phyloP scores from a whole-genome alignment of 2,113 vertebrate species.

The Arothron firmamentum region DNA sequence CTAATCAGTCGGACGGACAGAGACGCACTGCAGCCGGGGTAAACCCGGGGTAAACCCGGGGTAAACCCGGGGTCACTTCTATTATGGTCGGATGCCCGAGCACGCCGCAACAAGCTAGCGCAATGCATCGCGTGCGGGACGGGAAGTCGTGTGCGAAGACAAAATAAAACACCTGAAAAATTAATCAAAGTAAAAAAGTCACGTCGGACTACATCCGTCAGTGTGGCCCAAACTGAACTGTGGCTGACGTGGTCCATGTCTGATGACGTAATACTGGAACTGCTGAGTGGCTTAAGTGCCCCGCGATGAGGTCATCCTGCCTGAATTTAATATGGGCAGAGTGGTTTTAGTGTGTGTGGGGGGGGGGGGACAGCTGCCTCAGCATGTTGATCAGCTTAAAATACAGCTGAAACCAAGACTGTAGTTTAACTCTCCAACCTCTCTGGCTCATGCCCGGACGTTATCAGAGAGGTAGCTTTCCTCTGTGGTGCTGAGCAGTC shows the following conservation, averaged over 20 bases:
- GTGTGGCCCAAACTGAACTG: background rate
- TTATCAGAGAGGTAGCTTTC: background rate
- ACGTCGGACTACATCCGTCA: no score
- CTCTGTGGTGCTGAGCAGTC: no score
- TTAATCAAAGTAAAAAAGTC: no score
- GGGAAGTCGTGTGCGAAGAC: no score
- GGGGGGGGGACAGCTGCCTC: constrained; percentile 23
- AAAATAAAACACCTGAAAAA: no score
- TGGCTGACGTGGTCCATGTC: constrained; percentile 50
- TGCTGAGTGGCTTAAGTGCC: constrained; percentile 40
- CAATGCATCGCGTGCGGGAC: no score
- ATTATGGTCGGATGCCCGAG: background rate
- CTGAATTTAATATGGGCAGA: constrained; percentile 60
- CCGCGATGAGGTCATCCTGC: constrained; percentile 52
- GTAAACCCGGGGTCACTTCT: no score
- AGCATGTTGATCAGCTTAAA: constrained; percentile 6
- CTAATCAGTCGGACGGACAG: no score
- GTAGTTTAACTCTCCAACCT: background rate
- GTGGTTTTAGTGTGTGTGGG: constrained; percentile 23
- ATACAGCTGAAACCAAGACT: background rate
- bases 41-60: no score
- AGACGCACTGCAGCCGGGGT: no score
- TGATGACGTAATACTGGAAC: constrained; percentile 45
- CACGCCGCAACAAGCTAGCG: no score
- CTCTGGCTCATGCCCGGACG: no score